Base-by-base conservation (phyloP, 2,888 invertebrate genomes). In the Polydrusus pterygomalis region DNA sequence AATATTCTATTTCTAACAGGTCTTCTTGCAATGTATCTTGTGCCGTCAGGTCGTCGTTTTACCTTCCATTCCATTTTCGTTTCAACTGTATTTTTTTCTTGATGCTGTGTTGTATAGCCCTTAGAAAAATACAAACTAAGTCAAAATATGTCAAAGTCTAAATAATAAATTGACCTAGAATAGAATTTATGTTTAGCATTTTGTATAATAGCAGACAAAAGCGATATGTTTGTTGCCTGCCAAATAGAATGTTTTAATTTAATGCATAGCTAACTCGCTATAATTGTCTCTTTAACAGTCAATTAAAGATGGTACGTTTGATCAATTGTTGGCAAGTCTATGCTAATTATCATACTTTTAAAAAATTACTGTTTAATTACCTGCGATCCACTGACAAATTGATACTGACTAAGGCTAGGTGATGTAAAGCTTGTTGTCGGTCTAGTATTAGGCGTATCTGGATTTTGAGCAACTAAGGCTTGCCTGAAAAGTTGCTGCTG, bases 21-120 rank as follows among this genome's bases (percentile, higher is more conserved):
- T 40, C 94, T 87, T 54, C 93, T 89, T 0, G 94, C 93, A 79
- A 95, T 93, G 84, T 95, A 95, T 56, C 94, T 89, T 0, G 93
- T 92, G 5, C 95, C 95, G 82, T 95, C 95, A 3, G 93, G 91
- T 40, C 94, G 88, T 30, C 93, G 89, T 84, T 95, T 95, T 9
- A 95, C 94, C 82, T 94, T 94, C 93, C 94, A 94, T 77, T 91
- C 91, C 91, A 91, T 91, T 58, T 89, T 88, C 0, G 88, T 79
- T 67, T 86, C 84, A 75, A 84, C 79, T n/a, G 84, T 45, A 58
- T 30, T 75, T 83, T 60, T 80, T 75, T 75, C 79, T 76, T 70
- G 81, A 78, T 54, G 77, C 65, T 69, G 78, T 45, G 74, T 79
- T 64, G 58, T 60, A 40, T 77, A 77, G 17, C 67, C 56, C 77